Evolutionary conservation across 2,888 invertebrate species (phyloP), one percentile per base, ranked within the genome.

Genomic region (Dryococelus australis): DNA sequence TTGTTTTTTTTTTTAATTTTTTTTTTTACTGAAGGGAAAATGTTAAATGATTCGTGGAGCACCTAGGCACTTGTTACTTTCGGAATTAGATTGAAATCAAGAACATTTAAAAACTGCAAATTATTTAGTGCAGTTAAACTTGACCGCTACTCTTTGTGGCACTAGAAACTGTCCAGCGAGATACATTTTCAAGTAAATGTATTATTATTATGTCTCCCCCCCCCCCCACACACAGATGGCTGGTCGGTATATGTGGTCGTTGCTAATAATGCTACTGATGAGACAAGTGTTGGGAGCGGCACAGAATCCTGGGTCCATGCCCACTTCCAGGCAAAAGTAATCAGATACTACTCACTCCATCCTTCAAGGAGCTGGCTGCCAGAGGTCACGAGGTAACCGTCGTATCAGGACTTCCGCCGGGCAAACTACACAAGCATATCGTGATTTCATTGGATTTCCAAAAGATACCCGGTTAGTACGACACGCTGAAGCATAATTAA

Each of bases 271-370:
- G 13, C 88, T 47, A 4, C 47, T 35, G 35, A 35, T 85, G 26
- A 24, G 26, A 20, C 47, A 35, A 43, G 85, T n/a, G 65, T 24
- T 86, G 65, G 51, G 35, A 26, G 5, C 20, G 43, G 27, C 80
- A 5, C 43, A 91, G 92, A 80, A 93, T 94, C 80, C 90, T 94
- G 10, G 93, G 92, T 0, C 88, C 93, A 0, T 93, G 93, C 88
- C 91, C 92, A 0, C 92, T 93, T 86, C 92, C 92, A 0, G 92
- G 91, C 0, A 93, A 92, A 88, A 94, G 94, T 65, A 94, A 94
- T 86, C 93, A 92, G 43, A 92, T 93, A 88, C 93, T 94, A 92
- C 92, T 92, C 88, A 92, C 92, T 35, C 90, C 92, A 0, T 87
- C 94, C 83, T 91, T 93, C 83, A 92, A 92, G 87, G 93, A 92